These are phyloP conservation scores for Jaculus jaculus DNA, from an alignment of 2,113 vertebrate genomes.

Conservation along the genomic window DNA sequence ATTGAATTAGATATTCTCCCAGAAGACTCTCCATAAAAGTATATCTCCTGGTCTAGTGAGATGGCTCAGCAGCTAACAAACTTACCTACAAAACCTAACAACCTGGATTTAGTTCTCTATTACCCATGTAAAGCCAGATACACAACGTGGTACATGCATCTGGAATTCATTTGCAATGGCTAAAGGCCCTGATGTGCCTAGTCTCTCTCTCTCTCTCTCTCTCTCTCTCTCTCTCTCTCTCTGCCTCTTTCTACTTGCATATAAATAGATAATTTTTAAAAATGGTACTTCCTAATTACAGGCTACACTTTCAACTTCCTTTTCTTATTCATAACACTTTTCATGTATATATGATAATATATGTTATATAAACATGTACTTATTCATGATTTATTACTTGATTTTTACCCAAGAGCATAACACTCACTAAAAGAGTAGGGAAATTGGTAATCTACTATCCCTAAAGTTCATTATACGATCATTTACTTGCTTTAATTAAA, in stretches of 20 bases:
- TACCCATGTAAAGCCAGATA: too few species aligned
- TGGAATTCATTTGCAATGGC: too few species aligned
- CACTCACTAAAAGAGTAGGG: background rate
- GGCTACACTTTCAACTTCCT: background rate
- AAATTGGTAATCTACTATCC: background rate
- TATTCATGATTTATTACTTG: background rate
- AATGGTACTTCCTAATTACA: background rate
- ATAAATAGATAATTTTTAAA: too few species aligned
- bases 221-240: too few species aligned
- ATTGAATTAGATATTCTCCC: background rate
- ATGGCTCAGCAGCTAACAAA: too few species aligned
- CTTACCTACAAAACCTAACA: too few species aligned
- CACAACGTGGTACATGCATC: too few species aligned
- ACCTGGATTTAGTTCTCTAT: too few species aligned
- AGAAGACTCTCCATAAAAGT: background rate
- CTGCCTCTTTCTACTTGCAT: too few species aligned
- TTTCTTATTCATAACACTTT: background rate
- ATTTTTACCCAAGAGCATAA: background rate
- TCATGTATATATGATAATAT: background rate
- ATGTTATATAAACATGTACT: background rate
- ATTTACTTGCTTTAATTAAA: constrained; percentile 6
- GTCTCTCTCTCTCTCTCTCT: too few species aligned
- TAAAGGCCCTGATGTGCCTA: too few species aligned
- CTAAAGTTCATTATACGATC: background rate
- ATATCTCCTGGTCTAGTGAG: background rate